Percentiles rank a stretch among this genome's conserved stretches.
phyloP scores from a whole-genome alignment of 2,888 invertebrate species.

The Leucania comma region DNA sequence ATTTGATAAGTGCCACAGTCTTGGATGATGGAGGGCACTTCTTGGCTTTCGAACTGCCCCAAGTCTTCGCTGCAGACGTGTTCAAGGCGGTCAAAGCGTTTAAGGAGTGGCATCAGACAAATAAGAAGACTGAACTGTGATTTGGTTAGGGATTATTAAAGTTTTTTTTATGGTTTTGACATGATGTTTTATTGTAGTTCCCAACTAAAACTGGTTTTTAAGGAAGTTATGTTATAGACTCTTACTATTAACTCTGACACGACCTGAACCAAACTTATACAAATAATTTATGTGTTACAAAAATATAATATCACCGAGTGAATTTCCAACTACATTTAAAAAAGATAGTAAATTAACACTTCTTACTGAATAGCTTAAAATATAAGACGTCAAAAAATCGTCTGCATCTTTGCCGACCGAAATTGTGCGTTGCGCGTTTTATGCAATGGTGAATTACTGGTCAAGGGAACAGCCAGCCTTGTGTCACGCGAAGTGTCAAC shows the following conservation, averaged over 20 bases:
- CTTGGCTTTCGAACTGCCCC: constrained; percentile 94
- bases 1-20: constrained; percentile 92
- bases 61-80: constrained; percentile 92
- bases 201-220: background rate
- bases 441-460: background rate
- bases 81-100: constrained; percentile 80
- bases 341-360: too few relatives aligned
- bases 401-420: background rate
- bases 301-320: too few relatives aligned
- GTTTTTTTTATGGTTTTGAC: constrained; percentile 42
- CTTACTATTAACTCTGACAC: background rate
- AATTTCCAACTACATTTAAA: too few relatives aligned
- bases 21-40: constrained; percentile 95
- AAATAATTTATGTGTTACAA: too few relatives aligned
- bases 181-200: background rate
- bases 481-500: background rate
- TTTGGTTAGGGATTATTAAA: constrained; percentile 55
- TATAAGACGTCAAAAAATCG: background rate
- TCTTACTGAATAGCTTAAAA: background rate
- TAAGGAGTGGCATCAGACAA: constrained; percentile 67
- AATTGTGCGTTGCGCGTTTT: background rate
- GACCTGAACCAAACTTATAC: background rate
- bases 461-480: background rate
- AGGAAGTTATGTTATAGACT: background rate
- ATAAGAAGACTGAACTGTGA: constrained; percentile 73